Percentiles rank a stretch among this genome's conserved stretches.
Evolutionary conservation across 2,113 vertebrate genomes (phyloP).

Genomic region (Phaethornis superciliosus): DNA sequence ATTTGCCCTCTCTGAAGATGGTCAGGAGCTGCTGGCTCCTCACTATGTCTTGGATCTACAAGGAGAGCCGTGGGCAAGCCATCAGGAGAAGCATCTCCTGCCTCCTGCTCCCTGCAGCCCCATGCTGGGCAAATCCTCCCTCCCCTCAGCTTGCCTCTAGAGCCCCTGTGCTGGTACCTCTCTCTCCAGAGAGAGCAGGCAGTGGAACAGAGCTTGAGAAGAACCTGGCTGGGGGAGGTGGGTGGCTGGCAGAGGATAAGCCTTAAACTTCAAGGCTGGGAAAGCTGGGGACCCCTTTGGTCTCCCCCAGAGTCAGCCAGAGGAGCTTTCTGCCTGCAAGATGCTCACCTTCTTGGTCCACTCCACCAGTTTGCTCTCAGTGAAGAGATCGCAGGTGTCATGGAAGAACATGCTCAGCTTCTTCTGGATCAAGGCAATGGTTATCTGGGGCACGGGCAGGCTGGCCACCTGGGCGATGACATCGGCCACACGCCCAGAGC

Average conservation of each 20-base stretch:
- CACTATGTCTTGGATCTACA: slow-evolving; percentile 94
- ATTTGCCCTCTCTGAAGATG: slow-evolving; percentile 85
- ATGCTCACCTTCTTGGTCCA: slow-evolving; percentile 92
- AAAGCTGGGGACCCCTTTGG: background rate
- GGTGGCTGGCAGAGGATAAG: rapidly evolving
- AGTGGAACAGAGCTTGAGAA: background rate
- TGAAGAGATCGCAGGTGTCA: slow-evolving; percentile 81
- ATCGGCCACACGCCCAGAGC: slow-evolving; percentile 92
- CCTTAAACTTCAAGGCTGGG: rapidly evolving
- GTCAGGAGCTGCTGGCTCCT: slow-evolving; percentile 86
- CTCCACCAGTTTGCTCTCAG: slow-evolving; percentile 77
- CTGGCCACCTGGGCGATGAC: slow-evolving; percentile 88
- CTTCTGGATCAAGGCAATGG: slow-evolving; percentile 80
- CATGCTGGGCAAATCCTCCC: background rate
- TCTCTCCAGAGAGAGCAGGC: background rate
- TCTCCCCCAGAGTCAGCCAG: background rate
- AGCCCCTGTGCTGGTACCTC: background rate
- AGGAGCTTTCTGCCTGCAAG: background rate
- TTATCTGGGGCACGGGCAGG: slow-evolving; percentile 80
- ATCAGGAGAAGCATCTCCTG: background rate
- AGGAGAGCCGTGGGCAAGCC: background rate
- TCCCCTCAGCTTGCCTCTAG: background rate
- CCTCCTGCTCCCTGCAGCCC: background rate
- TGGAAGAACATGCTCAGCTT: slow-evolving; percentile 82
- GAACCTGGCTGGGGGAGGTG: background rate